Conservation (phyloP, 2,888 invertebrate species). For the Cantharis rufa region DNA sequence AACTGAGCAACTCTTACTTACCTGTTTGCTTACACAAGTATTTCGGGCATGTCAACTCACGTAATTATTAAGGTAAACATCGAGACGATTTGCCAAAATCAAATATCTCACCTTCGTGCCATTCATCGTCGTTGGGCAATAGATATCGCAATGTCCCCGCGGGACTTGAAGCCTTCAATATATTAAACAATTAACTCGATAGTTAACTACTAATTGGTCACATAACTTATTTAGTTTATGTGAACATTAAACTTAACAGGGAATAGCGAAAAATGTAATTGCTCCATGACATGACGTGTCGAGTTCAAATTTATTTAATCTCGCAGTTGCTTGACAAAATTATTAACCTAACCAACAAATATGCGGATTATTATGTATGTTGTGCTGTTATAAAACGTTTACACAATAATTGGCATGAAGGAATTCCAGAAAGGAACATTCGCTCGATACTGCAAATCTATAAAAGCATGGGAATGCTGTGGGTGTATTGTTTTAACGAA, state of each 20-base stretch:
- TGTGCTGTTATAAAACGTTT: conserved; percentile 18
- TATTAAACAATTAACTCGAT: conserved; percentile 14
- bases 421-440: conserved; percentile 22
- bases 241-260: conserved; percentile 12
- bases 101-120: not conserved
- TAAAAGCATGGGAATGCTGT: conserved; percentile 31
- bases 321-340: not conserved
- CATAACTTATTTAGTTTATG: conserved; percentile 10
- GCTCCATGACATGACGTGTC: not conserved
- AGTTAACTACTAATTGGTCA: conserved; percentile 17
- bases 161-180: too few relatives aligned
- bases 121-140: not conserved
- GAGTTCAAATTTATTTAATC: not conserved
- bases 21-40: conserved; percentile 27
- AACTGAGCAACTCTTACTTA: conserved; percentile 30
- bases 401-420: conserved; percentile 23
- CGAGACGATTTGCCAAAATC: conserved; percentile 1
- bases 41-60: conserved; percentile 31
- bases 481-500: conserved; percentile 31
- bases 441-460: conserved; percentile 27
- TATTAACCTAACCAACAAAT: not conserved
- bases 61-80: conserved; percentile 26
- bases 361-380: conserved; percentile 12
- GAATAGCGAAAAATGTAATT: conserved; percentile 10
- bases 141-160: too few relatives aligned